These are phyloP conservation scores for Magallana ariakensis DNA, from an alignment of 1,140 invertebrate genomes.

Conservation along the genomic window DNA sequence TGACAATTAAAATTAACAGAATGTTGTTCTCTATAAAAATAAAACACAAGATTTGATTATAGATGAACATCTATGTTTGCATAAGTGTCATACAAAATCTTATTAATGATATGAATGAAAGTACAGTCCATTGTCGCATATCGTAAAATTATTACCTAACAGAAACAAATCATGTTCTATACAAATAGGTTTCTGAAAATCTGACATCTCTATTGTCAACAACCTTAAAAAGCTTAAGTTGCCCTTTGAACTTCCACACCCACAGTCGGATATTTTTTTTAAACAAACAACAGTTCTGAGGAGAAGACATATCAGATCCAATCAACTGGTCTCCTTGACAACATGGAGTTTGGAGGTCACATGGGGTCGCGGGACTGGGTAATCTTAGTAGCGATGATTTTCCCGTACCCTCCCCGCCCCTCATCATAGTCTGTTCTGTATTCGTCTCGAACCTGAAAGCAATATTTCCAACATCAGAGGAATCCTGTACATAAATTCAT, in stretches of 20 bases:
- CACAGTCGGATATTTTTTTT: background rate
- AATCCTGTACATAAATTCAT: too few species aligned
- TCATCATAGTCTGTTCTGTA: slow-evolving; percentile 98
- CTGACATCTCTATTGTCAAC: background rate
- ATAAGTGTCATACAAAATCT: too few species aligned
- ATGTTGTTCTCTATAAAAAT: too few species aligned
- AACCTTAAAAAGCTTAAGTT: too few species aligned
- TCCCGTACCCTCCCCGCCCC: slow-evolving; percentile 97
- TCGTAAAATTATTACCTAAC: too few species aligned
- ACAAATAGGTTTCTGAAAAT: background rate
- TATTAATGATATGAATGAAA: too few species aligned
- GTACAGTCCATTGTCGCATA: too few species aligned
- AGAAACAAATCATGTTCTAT: too few species aligned
- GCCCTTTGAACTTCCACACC: background rate
- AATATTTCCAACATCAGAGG: slow-evolving; percentile 11
- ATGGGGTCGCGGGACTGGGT: slow-evolving; percentile 43
- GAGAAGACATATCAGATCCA: background rate
- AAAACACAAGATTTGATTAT: too few species aligned
- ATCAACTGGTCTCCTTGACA: background rate
- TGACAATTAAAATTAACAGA: too few species aligned
- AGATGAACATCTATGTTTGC: too few species aligned
- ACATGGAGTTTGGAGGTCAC: background rate
- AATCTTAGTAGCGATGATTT: slow-evolving; percentile 89
- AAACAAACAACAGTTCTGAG: background rate
- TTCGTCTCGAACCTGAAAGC: slow-evolving; percentile 94